Evolutionary conservation across 2,113 vertebrate species (phyloP).

Genomic region (Percopsis transmontana): DNA sequence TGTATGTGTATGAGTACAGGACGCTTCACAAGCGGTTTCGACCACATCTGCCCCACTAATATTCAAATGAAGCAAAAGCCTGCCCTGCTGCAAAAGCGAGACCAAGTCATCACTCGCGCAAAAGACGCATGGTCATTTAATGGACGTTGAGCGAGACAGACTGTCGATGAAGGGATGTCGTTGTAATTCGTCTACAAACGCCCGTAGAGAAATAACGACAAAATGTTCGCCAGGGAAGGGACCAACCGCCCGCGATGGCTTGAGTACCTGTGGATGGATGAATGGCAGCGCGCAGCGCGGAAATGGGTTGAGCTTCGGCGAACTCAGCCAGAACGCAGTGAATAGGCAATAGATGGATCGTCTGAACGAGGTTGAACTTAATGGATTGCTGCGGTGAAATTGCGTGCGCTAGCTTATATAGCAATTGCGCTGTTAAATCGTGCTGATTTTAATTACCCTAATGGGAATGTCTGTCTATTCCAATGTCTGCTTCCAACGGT

Average conservation of each 20-base stretch:
- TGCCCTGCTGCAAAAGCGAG: conserved; percentile 63
- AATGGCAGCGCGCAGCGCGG: conserved; percentile 17
- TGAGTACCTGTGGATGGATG: neutral
- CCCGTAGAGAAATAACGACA: conserved; percentile 9
- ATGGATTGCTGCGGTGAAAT: conserved; percentile 39
- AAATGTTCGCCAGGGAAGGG: conserved; percentile 14
- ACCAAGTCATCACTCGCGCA: conserved; percentile 48
- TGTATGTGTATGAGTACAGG: conserved; percentile 3
- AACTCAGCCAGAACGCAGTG: conserved; percentile 13
- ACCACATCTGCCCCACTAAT: conserved; percentile 29
- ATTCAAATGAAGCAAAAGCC: conserved; percentile 53
- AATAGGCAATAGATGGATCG: conserved; percentile 10
- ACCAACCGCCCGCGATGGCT: neutral
- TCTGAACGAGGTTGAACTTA: conserved; percentile 1
- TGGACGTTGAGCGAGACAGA: conserved; percentile 24
- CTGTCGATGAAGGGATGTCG: conserved; percentile 42
- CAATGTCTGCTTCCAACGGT: too few species aligned
- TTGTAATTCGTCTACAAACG: neutral
- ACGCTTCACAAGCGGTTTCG: conserved; percentile 4
- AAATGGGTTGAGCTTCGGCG: conserved; percentile 24
- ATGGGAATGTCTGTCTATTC: neutral
- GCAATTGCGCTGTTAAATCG: conserved; percentile 14
- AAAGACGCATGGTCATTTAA: conserved; percentile 30
- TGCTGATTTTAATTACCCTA: neutral
- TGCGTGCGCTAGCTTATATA: conserved; percentile 3